Base-by-base conservation (phyloP, 2,113 vertebrate genomes). In the Neogale vison region DNA sequence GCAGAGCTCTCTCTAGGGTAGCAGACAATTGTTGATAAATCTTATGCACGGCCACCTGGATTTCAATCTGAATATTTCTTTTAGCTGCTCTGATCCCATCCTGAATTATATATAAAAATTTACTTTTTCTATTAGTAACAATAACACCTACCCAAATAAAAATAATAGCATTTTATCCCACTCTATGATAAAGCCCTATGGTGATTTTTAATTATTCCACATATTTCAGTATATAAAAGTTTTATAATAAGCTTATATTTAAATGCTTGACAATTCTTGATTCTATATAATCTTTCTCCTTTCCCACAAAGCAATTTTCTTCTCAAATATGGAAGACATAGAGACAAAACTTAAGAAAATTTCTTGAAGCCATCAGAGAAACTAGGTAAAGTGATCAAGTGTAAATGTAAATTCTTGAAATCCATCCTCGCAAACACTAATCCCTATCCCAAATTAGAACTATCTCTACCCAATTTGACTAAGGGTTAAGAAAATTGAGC, bases 11-110 rank as follows among this genome's bases (percentile, higher is more conserved):
- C 98, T 99, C 99, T 97, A 99, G 98, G 0, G 99, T 99, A 85
- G 99, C 99, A 55, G 99, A 99, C 67, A 99, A 99, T 0, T 99
- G 99, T 97, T 99, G 99, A 97, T 99, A 99, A 98, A 99, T 99
- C 97, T 99, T 99, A 98, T 99, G 99, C 85, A 99, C 99, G 12
- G 99, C 99, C 4, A 99, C 99, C 95, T 99, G 99, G 96, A 99
- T 99, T 98, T 99, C 99, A 97, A 99, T 99, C 97, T 99, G 99
- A 97, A 99, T 99, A 97, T 97, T 99, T 97, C 99, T 99, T 98
- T 99, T 99, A 7, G 99, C 99, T 96, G 99, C 99, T 98, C 99
- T 99, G 84, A 99, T 99, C 45, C 99, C 99, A 97, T 99, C 99
- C 99, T 99, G 97, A 47, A 61, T 93, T 91, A 98, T 6, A 98